Evolutionary conservation across 2,797 vertebrate genomes (phyloP), one percentile per base, ranked within the genome.

Genomic region (Parambassis ranga): DNA sequence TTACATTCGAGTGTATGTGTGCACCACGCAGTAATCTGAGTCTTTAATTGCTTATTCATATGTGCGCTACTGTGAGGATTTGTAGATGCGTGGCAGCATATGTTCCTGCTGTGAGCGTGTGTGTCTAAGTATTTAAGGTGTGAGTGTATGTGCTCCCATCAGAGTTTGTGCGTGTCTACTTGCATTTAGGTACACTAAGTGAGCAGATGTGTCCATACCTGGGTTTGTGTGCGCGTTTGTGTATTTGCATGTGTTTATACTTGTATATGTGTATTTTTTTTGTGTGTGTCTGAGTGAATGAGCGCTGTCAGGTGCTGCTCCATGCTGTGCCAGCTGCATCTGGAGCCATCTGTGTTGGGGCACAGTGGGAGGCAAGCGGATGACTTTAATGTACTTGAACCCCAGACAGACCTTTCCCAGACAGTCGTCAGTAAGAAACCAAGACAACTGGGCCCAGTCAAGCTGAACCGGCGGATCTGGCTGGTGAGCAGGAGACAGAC

Each of bases 341-440:
- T 90, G 87, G 87, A 92, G 87, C 88, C 91, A 92, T 92, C 91
- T 92, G 91, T 89, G 88, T 77, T 77, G 83, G 77, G 81, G 84
- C 83, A 86, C 82, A 71, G 88, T 71, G 81, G 85, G 90, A 84
- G 80, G 66, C 57, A 75, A 75, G 74, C 60, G 83, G 82, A 86
- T 87, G 84, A 89, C 89, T 88, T 88, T 77, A 88, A 85, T 87
- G 83, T 81, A 89, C 88, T 84, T 87, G 87, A 89, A 91, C 88
- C 83, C 81, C 81, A 91, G 85, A 89, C 86, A 89, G 88, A 91
- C 88, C 87, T 90, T 85, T 87, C 80, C 53, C 86, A 86, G 88
- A 87, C 86, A 87, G 77, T 86, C 52, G 77, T 83, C 82, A 83
- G 80, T 75, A 86, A 71, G 75, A 90, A 86, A 86, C 82, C 85